Conservation (phyloP, 2,113 vertebrate species). For the Saguinus midas region DNA sequence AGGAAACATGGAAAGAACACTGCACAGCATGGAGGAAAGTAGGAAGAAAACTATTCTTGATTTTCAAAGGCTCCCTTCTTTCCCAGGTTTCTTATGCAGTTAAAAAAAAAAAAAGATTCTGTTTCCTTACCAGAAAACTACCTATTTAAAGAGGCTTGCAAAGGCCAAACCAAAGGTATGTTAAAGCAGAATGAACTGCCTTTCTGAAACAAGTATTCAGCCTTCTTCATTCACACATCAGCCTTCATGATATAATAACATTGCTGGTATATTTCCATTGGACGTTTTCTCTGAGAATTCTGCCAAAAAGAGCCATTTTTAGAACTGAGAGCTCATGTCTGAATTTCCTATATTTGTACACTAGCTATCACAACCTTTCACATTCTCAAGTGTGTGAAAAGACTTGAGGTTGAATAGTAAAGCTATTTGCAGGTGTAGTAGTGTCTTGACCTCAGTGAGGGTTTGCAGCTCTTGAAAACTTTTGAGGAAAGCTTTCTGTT, state of each 20-base stretch:
- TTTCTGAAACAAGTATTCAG: neutral
- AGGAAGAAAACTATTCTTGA: neutral
- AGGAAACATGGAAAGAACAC: neutral
- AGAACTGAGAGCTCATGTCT: conserved; percentile 60
- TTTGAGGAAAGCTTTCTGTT: conserved; percentile 62
- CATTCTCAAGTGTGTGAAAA: conserved; percentile 66
- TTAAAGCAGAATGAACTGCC: neutral
- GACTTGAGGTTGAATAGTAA: conserved; percentile 54
- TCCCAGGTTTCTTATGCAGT: neutral
- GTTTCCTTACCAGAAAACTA: conserved; percentile 5
- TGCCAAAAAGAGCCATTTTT: conserved; percentile 73
- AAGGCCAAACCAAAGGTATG: neutral
- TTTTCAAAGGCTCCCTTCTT: neutral
- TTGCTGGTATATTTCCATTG: conserved; percentile 67
- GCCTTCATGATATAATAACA: neutral
- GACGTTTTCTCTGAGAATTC: neutral
- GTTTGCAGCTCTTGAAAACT: conserved; percentile 45
- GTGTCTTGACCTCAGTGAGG: conserved; percentile 47
- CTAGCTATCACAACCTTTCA: conserved; percentile 41
- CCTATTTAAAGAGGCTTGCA: conserved; percentile 24
- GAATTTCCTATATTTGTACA: conserved; percentile 76
- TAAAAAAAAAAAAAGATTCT: conserved; percentile 45
- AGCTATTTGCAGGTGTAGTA: conserved; percentile 49
- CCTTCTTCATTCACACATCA: conserved; percentile 1
- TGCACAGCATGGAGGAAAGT: neutral